Percentiles rank a stretch among this genome's conserved stretches.
Conservation (phyloP, 35 echinoderm and acorn worm genomes). For the Heliocidaris erythrogramma region DNA sequence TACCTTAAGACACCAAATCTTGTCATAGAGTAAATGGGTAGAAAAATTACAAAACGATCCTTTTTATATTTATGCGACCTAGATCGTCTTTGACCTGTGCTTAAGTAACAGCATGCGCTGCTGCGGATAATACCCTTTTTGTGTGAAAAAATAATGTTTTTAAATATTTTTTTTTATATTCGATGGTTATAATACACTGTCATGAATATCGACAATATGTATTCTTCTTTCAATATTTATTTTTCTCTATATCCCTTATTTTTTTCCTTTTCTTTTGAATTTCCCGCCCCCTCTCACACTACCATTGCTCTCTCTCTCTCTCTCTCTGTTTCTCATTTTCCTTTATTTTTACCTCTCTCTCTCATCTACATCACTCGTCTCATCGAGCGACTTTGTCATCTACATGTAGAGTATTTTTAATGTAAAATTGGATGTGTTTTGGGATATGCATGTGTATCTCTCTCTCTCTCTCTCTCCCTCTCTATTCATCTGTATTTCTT, state of each 20-base stretch:
- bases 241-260: no score
- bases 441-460: neutral
- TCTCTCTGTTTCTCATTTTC: neutral
- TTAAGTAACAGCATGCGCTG: neutral
- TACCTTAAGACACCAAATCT: neutral
- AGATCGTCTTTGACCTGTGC: neutral
- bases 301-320: neutral
- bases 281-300: no score
- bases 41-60: neutral
- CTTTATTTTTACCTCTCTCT: neutral
- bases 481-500: no score
- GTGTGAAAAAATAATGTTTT: neutral
- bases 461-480: neutral
- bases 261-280: no score
- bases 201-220: no score
- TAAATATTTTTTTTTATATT: no score
- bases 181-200: no score
- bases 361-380: neutral
- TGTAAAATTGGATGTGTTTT: neutral
- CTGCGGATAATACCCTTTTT: no score
- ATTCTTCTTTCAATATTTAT: no score
- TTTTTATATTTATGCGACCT: neutral
- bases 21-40: neutral
- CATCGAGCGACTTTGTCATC: no score
- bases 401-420: neutral